These are phyloP conservation scores for Apis florea DNA, from an alignment of 1,140 invertebrate genomes.

Conservation along the genomic window DNA sequence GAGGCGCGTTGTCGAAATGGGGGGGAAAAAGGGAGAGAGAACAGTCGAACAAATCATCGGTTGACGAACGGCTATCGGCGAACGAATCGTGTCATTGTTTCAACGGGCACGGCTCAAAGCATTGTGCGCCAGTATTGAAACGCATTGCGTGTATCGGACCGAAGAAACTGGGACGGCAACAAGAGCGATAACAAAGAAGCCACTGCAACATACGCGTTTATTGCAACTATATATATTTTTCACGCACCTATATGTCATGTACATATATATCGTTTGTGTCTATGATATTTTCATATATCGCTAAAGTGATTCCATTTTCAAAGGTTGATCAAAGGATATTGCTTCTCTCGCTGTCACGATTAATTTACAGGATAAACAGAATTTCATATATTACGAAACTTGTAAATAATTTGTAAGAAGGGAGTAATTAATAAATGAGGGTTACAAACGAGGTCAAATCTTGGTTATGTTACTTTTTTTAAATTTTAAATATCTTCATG, in stretches of 20 bases:
- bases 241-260: slow-evolving; percentile 15
- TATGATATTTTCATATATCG: too few relatives aligned
- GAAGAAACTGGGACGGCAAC: slow-evolving; percentile 74
- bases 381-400: too few relatives aligned
- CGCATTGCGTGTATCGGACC: slow-evolving; percentile 68
- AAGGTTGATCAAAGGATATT: too few relatives aligned
- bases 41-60: slow-evolving; percentile 43
- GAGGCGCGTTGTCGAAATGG: background rate
- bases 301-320: too few relatives aligned
- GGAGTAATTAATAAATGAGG: too few relatives aligned
- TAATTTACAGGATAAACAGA: too few relatives aligned
- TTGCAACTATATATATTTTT: slow-evolving; percentile 19
- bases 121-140: slow-evolving; percentile 58
- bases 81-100: slow-evolving; percentile 63
- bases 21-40: slow-evolving; percentile 14
- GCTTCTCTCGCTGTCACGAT: too few relatives aligned
- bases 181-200: slow-evolving; percentile 73
- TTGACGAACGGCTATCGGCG: slow-evolving; percentile 38
- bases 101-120: slow-evolving; percentile 37
- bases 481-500: too few relatives aligned
- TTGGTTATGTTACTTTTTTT: too few relatives aligned
- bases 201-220: slow-evolving; percentile 33
- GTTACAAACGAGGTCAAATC: too few relatives aligned
- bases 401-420: too few relatives aligned
- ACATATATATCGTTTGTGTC: background rate